phyloP scores from a whole-genome alignment of 2,888 invertebrate genomes.

The Heliconius hortense region DNA sequence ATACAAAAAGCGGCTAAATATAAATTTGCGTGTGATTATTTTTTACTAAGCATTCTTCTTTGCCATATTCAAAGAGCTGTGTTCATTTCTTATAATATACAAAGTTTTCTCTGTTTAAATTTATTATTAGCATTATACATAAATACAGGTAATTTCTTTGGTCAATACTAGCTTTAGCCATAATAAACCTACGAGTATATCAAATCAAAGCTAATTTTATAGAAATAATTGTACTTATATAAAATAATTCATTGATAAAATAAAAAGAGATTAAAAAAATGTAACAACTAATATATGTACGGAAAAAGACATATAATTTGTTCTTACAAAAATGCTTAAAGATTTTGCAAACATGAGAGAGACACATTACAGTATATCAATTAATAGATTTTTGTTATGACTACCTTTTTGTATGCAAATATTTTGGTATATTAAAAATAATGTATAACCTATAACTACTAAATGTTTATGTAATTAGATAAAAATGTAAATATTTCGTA shows the following conservation, averaged over 20 bases:
- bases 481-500: conserved; percentile 46
- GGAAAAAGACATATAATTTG: background rate
- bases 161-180: conserved; percentile 15
- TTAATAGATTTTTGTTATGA: background rate
- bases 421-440: conserved; percentile 30
- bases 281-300: background rate
- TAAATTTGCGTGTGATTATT: background rate
- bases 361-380: conserved; percentile 4
- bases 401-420: conserved; percentile 13
- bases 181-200: background rate
- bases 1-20: background rate
- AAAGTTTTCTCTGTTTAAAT: conserved; percentile 13
- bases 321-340: conserved; percentile 22
- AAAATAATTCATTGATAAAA: conserved; percentile 7
- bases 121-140: conserved; percentile 12
- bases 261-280: conserved; percentile 22
- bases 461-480: conserved; percentile 39
- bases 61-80: conserved; percentile 24
- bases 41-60: conserved; percentile 3
- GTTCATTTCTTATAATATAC: conserved; percentile 33
- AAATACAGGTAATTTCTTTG: conserved; percentile 2
- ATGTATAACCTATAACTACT: conserved; percentile 37
- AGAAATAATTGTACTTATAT: conserved; percentile 8
- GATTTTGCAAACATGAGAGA: background rate
- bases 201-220: conserved; percentile 9